phyloP scores from a whole-genome alignment of 1,140 invertebrate species.

The Antheraea mylitta region DNA sequence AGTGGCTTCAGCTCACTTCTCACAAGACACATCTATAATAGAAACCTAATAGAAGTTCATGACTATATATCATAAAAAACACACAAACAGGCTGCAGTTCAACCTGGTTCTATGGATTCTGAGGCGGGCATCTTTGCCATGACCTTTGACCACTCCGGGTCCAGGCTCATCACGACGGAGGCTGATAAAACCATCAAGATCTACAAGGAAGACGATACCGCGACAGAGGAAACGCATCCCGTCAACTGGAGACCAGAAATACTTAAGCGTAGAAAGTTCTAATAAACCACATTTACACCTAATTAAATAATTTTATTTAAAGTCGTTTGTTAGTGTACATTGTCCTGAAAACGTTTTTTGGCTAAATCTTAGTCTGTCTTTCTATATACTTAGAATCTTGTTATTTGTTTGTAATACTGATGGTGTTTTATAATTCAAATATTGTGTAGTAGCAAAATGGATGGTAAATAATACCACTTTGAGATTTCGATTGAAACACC shows the following conservation, averaged over 20 bases:
- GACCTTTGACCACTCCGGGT: slow-evolving; percentile 96
- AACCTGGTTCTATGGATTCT: slow-evolving; percentile 99
- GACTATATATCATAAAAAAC: neutral
- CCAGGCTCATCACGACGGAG: slow-evolving; percentile 96
- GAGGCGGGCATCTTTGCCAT: slow-evolving; percentile 98
- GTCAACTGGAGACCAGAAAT: slow-evolving; percentile 98
- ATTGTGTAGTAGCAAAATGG: no score
- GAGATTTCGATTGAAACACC: no score
- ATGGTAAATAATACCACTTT: no score
- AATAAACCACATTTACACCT: slow-evolving; percentile 33
- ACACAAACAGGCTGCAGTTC: slow-evolving; percentile 89
- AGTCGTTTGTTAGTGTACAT: no score
- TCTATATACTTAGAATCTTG: no score
- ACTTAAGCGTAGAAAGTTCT: slow-evolving; percentile 92
- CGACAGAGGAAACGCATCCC: slow-evolving; percentile 97
- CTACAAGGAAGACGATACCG: slow-evolving; percentile 98
- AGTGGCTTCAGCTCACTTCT: neutral
- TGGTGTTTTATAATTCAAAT: no score
- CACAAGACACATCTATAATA: no score
- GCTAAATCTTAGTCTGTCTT: no score
- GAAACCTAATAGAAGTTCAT: no score
- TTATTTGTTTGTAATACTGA: no score
- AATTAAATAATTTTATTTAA: no score
- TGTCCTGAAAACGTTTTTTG: no score
- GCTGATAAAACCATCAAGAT: slow-evolving; percentile 99